A percentile compares a stretch with the other conserved stretches of the same genome.
phyloP scores from a whole-genome alignment of 2,797 vertebrate genomes.

The Pitangus sulphuratus region DNA sequence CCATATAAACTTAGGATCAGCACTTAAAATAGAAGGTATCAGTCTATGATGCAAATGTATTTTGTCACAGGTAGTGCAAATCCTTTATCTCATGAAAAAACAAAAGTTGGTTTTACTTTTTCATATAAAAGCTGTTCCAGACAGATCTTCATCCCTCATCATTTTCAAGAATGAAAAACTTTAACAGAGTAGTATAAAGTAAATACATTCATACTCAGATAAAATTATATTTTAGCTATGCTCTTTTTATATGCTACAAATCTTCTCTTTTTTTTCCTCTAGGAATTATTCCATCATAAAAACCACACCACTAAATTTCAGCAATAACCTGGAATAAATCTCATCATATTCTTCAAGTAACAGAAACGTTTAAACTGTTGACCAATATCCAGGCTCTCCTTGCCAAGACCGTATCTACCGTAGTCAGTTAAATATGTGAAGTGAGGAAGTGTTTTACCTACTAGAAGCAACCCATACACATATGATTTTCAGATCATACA shows the following conservation, averaged over 20 bases:
- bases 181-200: slow-evolving; percentile 9
- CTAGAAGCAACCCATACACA: slow-evolving; percentile 9
- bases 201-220: neutral
- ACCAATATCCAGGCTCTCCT: neutral
- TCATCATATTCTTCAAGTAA: neutral
- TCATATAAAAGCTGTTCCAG: slow-evolving; percentile 19
- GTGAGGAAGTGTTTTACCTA: slow-evolving; percentile 38
- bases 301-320: neutral
- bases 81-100: slow-evolving; percentile 4
- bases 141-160: slow-evolving; percentile 40
- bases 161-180: slow-evolving; percentile 10
- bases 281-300: neutral
- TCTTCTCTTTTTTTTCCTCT: neutral
- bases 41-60: slow-evolving; percentile 31
- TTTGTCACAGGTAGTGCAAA: slow-evolving; percentile 64
- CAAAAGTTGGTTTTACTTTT: neutral
- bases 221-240: neutral
- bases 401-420: neutral
- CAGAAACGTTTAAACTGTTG: neutral
- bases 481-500: slow-evolving; percentile 59
- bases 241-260: neutral
- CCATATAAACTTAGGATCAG: slow-evolving; percentile 6
- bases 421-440: slow-evolving; percentile 5
- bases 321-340: neutral
- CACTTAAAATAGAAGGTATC: slow-evolving; percentile 4